phyloP scores from a whole-genome alignment of 2,797 vertebrate genomes.

The Fringilla coelebs region DNA sequence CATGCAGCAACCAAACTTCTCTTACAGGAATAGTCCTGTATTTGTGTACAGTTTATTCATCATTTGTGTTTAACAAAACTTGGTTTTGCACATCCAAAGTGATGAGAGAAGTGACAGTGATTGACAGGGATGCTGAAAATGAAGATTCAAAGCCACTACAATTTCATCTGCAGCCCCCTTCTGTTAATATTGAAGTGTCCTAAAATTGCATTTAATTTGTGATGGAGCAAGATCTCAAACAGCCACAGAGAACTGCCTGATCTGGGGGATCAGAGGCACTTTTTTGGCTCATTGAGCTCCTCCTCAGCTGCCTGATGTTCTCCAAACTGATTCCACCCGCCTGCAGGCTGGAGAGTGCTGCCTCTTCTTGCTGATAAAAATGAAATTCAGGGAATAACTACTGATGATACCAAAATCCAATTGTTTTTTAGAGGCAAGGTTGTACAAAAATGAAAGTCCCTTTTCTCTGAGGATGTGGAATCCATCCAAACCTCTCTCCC shows the following conservation, averaged over 20 bases:
- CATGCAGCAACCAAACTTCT: not conserved
- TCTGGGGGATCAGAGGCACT: not conserved
- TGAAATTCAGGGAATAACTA: not conserved
- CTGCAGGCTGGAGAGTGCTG: not conserved
- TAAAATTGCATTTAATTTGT: not conserved
- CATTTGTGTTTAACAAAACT: not conserved
- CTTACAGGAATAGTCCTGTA: not conserved
- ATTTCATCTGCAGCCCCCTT: not conserved
- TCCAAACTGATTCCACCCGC: not conserved
- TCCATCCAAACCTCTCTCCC: not conserved
- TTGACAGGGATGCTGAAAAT: not conserved
- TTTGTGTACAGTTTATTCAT: not conserved
- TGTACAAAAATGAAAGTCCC: not conserved
- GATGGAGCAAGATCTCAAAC: not conserved
- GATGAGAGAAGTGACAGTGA: not conserved
- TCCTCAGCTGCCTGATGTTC: not conserved
- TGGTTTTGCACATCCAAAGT: not conserved
- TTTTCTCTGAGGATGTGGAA: not conserved
- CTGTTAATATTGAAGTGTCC: not conserved
- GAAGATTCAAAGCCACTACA: not conserved
- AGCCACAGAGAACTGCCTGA: not conserved
- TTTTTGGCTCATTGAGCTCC: not conserved
- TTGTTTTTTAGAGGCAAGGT: not conserved
- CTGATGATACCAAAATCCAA: not conserved
- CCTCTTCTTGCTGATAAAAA: not conserved